These are phyloP conservation scores for Drosophila nigrodunni DNA, from an alignment of 1,140 invertebrate species.

Conservation along the genomic window DNA sequence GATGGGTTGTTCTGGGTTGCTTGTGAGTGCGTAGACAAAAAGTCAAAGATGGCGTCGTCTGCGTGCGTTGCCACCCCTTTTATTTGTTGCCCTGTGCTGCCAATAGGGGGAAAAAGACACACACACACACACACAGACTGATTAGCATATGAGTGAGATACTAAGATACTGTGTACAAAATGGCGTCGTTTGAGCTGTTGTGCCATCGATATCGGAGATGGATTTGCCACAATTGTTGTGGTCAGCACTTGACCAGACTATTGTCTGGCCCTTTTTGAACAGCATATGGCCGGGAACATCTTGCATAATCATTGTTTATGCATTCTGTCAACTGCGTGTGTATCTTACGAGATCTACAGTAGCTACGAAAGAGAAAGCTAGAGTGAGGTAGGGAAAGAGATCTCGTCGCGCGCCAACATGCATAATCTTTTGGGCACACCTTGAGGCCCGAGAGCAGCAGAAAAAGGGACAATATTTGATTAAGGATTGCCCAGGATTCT, in stretches of 20 bases:
- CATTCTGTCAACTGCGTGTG: conserved; percentile 14
- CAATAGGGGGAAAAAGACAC: conserved; percentile 17
- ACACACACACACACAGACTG: conserved; percentile 8
- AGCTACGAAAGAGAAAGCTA: conserved; percentile 4
- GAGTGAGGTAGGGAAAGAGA: background rate
- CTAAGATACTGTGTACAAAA: conserved; percentile 27
- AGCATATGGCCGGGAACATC: conserved; percentile 45
- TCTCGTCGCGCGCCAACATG: conserved; percentile 53
- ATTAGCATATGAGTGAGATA: conserved; percentile 40
- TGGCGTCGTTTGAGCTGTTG: conserved; percentile 20
- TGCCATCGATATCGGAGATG: conserved; percentile 4
- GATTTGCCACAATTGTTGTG: conserved; percentile 45
- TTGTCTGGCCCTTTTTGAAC: conserved; percentile 1
- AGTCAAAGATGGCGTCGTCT: conserved; percentile 53
- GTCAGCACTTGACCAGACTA: conserved; percentile 56
- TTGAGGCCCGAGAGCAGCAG: conserved; percentile 27
- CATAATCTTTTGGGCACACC: conserved; percentile 69
- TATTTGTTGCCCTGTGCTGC: conserved; percentile 1
- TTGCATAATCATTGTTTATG: conserved; percentile 53
- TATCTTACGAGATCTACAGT: conserved; percentile 51
- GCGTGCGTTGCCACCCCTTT: conserved; percentile 47
- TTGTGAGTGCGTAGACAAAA: background rate
- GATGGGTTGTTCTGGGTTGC: no score
- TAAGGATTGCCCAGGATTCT: conserved; percentile 31
- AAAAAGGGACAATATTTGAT: conserved; percentile 60